A percentile compares a stretch with the other conserved stretches of the same genome.
These are phyloP conservation scores for Horisme vitalbata DNA, from an alignment of 2,888 invertebrate species.

Conservation along the genomic window DNA sequence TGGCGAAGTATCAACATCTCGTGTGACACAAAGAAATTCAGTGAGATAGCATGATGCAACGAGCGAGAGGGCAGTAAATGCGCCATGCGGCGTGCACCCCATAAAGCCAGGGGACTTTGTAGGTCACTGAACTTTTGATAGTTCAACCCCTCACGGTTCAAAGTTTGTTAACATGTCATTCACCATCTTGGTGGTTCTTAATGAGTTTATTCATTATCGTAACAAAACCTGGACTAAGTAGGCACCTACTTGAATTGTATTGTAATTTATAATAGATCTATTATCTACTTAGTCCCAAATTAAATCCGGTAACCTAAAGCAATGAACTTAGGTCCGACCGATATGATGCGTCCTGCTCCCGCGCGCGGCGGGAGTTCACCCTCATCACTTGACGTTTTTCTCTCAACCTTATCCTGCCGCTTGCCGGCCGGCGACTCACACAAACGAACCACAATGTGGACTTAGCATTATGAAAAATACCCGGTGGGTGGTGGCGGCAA, in stretches of 20 bases:
- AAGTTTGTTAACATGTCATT: slow-evolving; percentile 39
- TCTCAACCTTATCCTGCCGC: slow-evolving; percentile 48
- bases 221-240: too few relatives aligned
- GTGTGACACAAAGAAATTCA: slow-evolving; percentile 51
- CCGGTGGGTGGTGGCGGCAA: slow-evolving; percentile 46
- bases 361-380: slow-evolving; percentile 42
- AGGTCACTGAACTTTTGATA: slow-evolving; percentile 72
- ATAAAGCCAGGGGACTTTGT: slow-evolving; percentile 68
- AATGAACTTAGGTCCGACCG: slow-evolving; percentile 64
- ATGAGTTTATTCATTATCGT: not conserved
- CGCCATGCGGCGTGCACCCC: slow-evolving; percentile 65
- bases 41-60: slow-evolving; percentile 50
- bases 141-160: slow-evolving; percentile 53
- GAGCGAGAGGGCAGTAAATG: slow-evolving; percentile 58
- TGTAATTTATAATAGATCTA: too few relatives aligned
- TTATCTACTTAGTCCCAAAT: not conserved
- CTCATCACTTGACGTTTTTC: slow-evolving; percentile 57
- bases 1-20: slow-evolving; percentile 17
- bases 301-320: slow-evolving; percentile 50
- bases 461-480: slow-evolving; percentile 52
- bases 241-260: too few relatives aligned
- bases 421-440: slow-evolving; percentile 43
- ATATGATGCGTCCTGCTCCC: slow-evolving; percentile 40
- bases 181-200: slow-evolving; percentile 34
- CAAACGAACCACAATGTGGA: slow-evolving; percentile 41